A percentile compares a stretch with the other conserved stretches of the same genome.
Evolutionary conservation across 2,888 invertebrate species (phyloP).

Genomic region (Brachyopa scutellaris): DNA sequence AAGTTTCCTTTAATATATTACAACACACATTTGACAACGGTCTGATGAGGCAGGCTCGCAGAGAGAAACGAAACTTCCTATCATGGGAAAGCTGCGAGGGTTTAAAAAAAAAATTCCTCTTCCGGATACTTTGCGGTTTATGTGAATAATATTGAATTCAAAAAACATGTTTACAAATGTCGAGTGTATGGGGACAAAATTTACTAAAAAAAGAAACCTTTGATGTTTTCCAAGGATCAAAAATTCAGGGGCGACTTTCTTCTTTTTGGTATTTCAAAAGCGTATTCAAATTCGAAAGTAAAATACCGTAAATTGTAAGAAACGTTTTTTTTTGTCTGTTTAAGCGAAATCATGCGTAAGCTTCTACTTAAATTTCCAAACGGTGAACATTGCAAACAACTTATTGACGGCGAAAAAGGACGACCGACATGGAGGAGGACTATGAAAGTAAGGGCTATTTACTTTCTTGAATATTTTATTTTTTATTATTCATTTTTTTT

Average conservation of each 20-base stretch:
- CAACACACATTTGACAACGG: no score
- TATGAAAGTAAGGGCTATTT: constrained; percentile 16
- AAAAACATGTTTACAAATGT: no score
- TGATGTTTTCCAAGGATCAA: constrained; percentile 22
- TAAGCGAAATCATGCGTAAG: constrained; percentile 29
- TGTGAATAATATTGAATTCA: no score
- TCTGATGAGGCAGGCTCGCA: no score
- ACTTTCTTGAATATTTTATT: constrained; percentile 4
- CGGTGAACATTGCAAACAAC: constrained; percentile 9
- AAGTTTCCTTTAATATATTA: neutral
- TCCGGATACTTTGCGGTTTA: constrained; percentile 15
- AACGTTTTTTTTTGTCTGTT: no score
- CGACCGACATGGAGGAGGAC: neutral
- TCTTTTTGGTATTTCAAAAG: neutral
- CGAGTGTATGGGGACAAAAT: no score
- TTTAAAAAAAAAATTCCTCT: constrained; percentile 8
- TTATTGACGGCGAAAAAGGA: neutral
- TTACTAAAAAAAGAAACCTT: neutral
- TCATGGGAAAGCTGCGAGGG: neutral
- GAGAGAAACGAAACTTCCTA: constrained; percentile 1
- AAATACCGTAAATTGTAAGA: constrained; percentile 13
- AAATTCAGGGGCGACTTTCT: constrained; percentile 13
- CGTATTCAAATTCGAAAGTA: constrained; percentile 28
- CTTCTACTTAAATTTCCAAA: constrained; percentile 7
- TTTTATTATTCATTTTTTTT: no score